Percentiles rank a stretch among this genome's conserved stretches.
These are phyloP conservation scores for Ictalurus furcatus DNA, from an alignment of 2,113 vertebrate species.

Conservation along the genomic window DNA sequence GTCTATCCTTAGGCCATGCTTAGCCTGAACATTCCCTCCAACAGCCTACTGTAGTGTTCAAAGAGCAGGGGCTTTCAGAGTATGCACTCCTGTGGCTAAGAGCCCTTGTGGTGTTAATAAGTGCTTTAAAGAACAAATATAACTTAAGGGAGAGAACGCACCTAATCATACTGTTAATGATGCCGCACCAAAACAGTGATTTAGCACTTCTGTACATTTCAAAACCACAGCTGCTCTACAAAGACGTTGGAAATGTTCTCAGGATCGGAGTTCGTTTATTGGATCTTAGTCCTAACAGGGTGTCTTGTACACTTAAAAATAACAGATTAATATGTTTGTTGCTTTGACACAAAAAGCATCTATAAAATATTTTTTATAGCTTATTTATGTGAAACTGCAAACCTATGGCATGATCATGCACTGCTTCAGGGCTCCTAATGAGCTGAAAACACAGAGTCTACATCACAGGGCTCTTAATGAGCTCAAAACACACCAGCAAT, in stretches of 20 bases:
- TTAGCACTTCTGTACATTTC: neutral
- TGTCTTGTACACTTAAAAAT: neutral
- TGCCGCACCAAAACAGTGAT: neutral
- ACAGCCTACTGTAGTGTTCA: neutral
- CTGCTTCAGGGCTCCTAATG: neutral
- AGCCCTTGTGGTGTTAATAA: neutral
- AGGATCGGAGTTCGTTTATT: neutral
- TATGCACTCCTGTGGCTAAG: neutral
- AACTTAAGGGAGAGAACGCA: neutral
- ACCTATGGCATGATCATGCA: neutral
- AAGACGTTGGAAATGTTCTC: neutral
- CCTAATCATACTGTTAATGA: neutral
- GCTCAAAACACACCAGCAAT: neutral
- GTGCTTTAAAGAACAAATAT: neutral
- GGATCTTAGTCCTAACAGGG: neutral
- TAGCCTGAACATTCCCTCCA: constrained; percentile 2
- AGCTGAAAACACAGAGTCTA: neutral
- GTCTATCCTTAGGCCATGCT: neutral
- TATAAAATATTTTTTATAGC: neutral
- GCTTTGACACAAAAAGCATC: neutral
- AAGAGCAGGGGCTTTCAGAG: neutral
- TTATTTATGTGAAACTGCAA: neutral
- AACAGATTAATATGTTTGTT: neutral
- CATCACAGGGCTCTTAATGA: neutral
- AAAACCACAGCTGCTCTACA: neutral